A percentile compares a stretch with the other conserved stretches of the same genome.
Evolutionary conservation across 2,888 invertebrate genomes (phyloP).

Genomic region (Nezara viridula): DNA sequence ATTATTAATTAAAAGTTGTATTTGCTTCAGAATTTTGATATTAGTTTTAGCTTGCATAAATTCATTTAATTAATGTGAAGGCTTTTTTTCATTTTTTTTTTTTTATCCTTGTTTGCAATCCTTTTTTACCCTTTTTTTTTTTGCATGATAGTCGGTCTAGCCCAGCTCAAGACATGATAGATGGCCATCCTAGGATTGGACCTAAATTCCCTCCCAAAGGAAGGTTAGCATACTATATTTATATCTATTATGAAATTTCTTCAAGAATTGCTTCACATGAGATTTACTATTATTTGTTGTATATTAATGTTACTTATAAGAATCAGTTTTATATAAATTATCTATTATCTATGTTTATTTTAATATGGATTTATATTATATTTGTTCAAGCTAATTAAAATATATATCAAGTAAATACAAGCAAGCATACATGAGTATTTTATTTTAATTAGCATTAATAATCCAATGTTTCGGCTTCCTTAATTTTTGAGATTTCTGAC

Average conservation of each 20-base stretch:
- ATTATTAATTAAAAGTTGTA: background rate
- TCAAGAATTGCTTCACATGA: background rate
- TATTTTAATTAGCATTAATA: background rate
- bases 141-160: constrained; percentile 80
- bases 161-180: constrained; percentile 86
- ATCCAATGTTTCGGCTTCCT: background rate
- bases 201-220: constrained; percentile 90
- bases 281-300: background rate
- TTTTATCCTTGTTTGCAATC: background rate
- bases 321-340: background rate
- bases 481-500: background rate
- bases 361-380: background rate
- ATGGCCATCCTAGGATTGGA: constrained; percentile 91
- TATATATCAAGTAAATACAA: background rate
- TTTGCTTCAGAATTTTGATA: background rate
- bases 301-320: background rate
- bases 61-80: background rate
- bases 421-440: background rate
- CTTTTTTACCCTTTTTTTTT: constrained; percentile 20
- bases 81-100: background rate
- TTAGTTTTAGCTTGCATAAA: background rate
- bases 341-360: background rate
- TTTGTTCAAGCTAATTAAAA: background rate
- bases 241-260: constrained; percentile 40
- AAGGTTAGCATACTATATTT: constrained; percentile 75